These are phyloP conservation scores for Cyprinodon diabolis DNA, from an alignment of 2,797 vertebrate species.

Conservation along the genomic window DNA sequence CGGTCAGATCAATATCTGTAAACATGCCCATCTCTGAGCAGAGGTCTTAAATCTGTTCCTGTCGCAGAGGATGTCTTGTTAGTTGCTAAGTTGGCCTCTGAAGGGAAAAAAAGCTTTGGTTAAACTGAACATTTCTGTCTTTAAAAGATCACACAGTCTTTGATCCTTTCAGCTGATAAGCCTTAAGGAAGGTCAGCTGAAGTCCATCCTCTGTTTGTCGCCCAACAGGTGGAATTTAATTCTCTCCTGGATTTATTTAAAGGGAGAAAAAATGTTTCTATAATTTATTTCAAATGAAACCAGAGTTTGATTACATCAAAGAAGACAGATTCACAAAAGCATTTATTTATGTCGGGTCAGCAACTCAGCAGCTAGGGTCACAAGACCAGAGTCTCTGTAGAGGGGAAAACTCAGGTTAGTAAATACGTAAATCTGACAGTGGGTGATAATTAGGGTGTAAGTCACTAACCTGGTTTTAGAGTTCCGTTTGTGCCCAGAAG, in stretches of 20 bases:
- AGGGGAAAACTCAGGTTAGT: no score
- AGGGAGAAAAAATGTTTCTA: background rate
- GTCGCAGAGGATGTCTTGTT: background rate
- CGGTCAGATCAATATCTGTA: slow-evolving; percentile 25
- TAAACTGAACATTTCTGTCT: background rate
- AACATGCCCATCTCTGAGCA: slow-evolving; percentile 13
- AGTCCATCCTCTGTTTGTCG: background rate
- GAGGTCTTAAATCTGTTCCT: background rate
- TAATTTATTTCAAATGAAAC: background rate
- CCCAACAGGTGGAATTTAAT: background rate
- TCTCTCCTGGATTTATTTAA: background rate
- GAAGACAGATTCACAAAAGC: no score
- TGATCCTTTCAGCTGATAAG: background rate
- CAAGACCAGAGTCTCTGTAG: no score
- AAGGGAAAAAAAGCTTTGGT: background rate
- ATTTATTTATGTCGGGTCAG: no score
- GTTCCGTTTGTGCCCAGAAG: no score
- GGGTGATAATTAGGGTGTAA: no score
- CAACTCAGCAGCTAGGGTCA: no score
- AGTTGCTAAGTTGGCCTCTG: background rate
- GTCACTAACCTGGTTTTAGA: no score
- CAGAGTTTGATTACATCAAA: background rate
- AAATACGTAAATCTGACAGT: no score
- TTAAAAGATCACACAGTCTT: background rate
- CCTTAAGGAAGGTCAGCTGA: background rate